Conservation (phyloP, 2,797 vertebrate genomes). For the Cuniculus paca region DNA sequence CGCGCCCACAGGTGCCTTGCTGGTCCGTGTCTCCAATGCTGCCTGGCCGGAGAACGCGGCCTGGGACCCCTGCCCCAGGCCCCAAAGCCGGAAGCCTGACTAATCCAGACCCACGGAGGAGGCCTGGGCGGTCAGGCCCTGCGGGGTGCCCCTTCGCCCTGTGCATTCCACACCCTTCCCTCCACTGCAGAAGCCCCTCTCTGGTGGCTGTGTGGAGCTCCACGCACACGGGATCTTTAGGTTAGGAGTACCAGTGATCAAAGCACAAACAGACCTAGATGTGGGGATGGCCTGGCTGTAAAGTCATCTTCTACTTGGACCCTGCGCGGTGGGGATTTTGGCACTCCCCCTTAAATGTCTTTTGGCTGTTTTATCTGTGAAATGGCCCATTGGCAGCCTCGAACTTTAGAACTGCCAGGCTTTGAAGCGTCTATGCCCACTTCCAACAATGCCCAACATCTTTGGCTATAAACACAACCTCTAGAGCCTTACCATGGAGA, state of each 20-base stretch:
- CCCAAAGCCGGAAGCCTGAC: background rate
- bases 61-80: background rate
- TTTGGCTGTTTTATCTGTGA: background rate
- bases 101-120: background rate
- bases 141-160: background rate
- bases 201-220: background rate
- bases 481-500: background rate
- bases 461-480: background rate
- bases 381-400: background rate
- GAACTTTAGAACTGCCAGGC: background rate
- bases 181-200: background rate
- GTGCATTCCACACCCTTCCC: background rate
- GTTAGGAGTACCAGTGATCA: background rate
- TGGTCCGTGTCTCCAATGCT: background rate
- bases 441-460: background rate
- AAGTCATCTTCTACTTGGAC: background rate
- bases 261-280: background rate
- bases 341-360: background rate
- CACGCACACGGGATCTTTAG: background rate
- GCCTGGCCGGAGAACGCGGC: background rate
- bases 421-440: background rate
- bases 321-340: background rate
- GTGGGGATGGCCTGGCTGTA: background rate
- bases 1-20: background rate
- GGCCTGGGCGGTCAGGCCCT: background rate